phyloP scores from a whole-genome alignment of 1,140 invertebrate genomes.

The Cryptotermes secundus region DNA sequence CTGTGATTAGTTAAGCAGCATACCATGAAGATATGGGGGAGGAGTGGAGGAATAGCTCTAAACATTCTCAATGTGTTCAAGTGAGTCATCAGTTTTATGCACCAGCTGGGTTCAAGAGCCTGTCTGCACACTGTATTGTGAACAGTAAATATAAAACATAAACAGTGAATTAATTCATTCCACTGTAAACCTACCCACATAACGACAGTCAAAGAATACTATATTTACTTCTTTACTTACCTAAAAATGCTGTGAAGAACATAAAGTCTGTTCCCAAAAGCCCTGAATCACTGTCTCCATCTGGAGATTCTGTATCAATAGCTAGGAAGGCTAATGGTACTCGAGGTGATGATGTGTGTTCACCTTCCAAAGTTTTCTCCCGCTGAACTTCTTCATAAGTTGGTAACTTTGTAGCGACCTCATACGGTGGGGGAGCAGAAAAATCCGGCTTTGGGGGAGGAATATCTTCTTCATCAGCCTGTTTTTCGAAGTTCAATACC shows the following conservation, averaged over 20 bases:
- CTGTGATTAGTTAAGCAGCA: no score
- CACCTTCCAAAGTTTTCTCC: slow-evolving; percentile 77
- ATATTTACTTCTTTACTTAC: slow-evolving; percentile 49
- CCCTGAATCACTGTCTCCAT: slow-evolving; percentile 70
- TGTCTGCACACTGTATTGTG: no score
- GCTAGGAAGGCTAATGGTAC: slow-evolving; percentile 66
- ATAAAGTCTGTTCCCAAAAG: slow-evolving; percentile 81
- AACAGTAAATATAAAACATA: no score
- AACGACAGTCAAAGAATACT: background rate
- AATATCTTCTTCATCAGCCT: slow-evolving; percentile 52
- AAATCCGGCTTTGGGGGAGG: slow-evolving; percentile 78
- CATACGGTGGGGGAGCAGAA: slow-evolving; percentile 83
- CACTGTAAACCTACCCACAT: no score
- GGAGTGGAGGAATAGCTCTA: no score
- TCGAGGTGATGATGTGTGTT: slow-evolving; percentile 44
- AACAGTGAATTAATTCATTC: no score
- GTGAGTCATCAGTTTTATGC: no score
- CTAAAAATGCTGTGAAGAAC: slow-evolving; percentile 84
- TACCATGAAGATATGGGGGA: no score
- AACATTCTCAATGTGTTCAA: no score
- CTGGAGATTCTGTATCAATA: slow-evolving; percentile 66
- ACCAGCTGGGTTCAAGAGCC: no score
- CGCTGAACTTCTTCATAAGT: slow-evolving; percentile 89
- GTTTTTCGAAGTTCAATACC: background rate
- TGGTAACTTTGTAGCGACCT: slow-evolving; percentile 73